Evolutionary conservation across 2,113 vertebrate genomes (phyloP).

Genomic region (Bothrops jararaca): DNA sequence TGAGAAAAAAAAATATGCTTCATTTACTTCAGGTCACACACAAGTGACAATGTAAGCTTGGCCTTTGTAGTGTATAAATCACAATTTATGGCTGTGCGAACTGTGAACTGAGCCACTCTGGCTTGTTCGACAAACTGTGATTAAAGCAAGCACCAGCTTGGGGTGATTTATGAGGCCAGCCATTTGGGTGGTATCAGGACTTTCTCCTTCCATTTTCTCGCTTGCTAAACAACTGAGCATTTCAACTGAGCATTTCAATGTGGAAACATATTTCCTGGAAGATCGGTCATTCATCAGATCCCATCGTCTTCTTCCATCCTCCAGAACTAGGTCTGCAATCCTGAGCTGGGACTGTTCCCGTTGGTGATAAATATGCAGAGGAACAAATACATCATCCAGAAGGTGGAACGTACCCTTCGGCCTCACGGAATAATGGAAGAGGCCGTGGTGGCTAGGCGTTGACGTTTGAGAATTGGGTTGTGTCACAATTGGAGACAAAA

Average conservation of each 20-base stretch:
- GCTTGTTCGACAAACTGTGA: not conserved
- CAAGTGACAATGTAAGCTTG: not conserved
- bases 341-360: not conserved
- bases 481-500: not conserved
- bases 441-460: not conserved
- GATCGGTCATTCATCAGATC: not conserved
- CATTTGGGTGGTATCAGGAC: not conserved
- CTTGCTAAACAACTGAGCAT: not conserved
- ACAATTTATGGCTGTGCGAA: not conserved
- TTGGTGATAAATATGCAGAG: not conserved
- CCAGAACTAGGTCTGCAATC: not conserved
- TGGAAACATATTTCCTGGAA: not conserved
- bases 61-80: not conserved
- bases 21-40: not conserved
- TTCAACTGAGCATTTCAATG: not conserved
- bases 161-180: not conserved
- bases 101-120: not conserved
- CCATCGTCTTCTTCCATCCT: not conserved
- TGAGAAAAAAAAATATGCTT: not conserved
- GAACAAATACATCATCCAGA: not conserved
- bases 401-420: not conserved
- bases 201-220: not conserved
- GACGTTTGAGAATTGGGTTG: not conserved
- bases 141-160: not conserved
- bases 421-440: not conserved